Percentiles rank a stretch among this genome's conserved stretches.
phyloP scores from a whole-genome alignment of 2,888 invertebrate genomes.

The Strigamia maritima region DNA sequence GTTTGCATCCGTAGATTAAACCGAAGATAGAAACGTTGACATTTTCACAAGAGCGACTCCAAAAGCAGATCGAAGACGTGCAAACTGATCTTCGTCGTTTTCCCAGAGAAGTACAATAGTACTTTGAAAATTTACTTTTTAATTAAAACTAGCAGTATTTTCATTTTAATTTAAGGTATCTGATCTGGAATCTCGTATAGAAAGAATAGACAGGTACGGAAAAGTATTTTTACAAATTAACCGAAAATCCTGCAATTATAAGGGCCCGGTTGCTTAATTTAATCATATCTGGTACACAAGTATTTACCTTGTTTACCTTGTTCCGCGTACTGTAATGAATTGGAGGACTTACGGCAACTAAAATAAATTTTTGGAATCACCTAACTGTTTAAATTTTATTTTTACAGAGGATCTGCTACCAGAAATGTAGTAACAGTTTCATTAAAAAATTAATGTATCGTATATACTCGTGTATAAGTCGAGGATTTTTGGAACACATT shows the following conservation, averaged over 20 bases:
- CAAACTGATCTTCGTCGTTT: slow-evolving; percentile 39
- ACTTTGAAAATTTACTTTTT: not conserved
- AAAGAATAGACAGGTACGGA: not conserved
- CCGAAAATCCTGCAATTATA: not conserved
- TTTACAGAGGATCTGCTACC: not conserved
- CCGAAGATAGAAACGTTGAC: slow-evolving; percentile 44
- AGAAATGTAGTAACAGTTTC: not conserved
- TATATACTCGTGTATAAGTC: too few relatives aligned
- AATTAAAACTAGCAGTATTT: not conserved
- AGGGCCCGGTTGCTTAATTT: too few relatives aligned
- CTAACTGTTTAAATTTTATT: not conserved
- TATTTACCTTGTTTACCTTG: too few relatives aligned
- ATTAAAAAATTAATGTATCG: too few relatives aligned
- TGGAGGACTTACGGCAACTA: too few relatives aligned
- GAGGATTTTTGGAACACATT: too few relatives aligned
- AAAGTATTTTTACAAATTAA: not conserved
- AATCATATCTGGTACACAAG: too few relatives aligned
- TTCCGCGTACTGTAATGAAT: too few relatives aligned
- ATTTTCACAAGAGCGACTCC: slow-evolving; percentile 45
- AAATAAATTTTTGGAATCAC: too few relatives aligned
- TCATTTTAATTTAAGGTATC: not conserved
- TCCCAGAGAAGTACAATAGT: not conserved
- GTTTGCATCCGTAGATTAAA: slow-evolving; percentile 2
- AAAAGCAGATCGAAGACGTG: slow-evolving; percentile 45
- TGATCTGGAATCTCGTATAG: slow-evolving; percentile 29